Conservation (phyloP, 2,888 invertebrate genomes). For the Gisinianus flammeolus region DNA sequence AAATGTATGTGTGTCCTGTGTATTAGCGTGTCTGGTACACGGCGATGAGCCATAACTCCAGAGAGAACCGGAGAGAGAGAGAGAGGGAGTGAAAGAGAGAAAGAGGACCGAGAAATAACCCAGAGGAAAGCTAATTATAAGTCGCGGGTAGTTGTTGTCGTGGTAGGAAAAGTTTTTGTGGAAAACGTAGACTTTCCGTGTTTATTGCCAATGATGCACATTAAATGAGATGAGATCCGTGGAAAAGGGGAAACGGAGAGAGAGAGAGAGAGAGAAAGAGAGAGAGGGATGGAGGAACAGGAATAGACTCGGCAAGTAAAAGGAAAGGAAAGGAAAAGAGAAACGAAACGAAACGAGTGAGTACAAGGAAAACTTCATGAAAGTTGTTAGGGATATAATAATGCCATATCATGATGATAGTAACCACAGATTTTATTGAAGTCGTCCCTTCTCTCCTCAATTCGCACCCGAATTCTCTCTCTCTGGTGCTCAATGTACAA, state of each 20-base stretch:
- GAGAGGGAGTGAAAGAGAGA: not conserved
- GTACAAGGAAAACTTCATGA: slow-evolving; percentile 5
- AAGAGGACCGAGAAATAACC: not conserved
- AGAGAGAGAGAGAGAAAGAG: not conserved
- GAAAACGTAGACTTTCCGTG: slow-evolving; percentile 23
- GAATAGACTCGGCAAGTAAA: not conserved
- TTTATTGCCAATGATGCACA: slow-evolving; percentile 39
- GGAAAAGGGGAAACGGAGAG: not conserved
- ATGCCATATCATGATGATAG: slow-evolving; percentile 29
- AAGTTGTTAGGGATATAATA: slow-evolving; percentile 33
- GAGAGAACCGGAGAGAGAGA: not conserved
- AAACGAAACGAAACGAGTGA: not conserved
- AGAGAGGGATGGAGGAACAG: too few species aligned
- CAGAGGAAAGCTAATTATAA: slow-evolving; percentile 34
- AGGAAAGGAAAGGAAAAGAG: not conserved
- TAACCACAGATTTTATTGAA: slow-evolving; percentile 34
- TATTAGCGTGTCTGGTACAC: not conserved
- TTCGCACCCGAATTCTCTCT: not conserved
- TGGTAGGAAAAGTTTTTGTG: not conserved
- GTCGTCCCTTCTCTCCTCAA: not conserved
- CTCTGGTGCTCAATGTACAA: too few species aligned
- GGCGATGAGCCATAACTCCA: too few species aligned
- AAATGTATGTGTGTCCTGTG: not conserved
- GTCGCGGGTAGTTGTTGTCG: not conserved
- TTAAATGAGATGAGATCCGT: slow-evolving; percentile 35